These are phyloP conservation scores for Lepilemur ruficaudatus DNA, from an alignment of 2,797 vertebrate genomes.

Conservation along the genomic window DNA sequence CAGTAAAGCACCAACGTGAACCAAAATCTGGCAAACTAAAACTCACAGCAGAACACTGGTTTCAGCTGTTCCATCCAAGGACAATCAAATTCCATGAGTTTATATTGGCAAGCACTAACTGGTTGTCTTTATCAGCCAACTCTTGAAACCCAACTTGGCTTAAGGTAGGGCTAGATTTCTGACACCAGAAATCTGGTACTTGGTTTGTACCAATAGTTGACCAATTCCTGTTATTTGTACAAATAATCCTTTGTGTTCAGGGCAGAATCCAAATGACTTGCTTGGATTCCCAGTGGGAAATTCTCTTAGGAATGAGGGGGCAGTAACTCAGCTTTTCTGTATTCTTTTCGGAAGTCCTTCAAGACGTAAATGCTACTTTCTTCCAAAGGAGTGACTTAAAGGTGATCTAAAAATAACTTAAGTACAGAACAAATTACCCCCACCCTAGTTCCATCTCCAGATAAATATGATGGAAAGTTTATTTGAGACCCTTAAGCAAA, in stretches of 20 bases:
- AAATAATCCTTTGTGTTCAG: slow-evolving; percentile 7
- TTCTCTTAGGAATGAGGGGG: neutral
- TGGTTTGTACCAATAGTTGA: slow-evolving; percentile 41
- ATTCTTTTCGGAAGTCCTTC: slow-evolving; percentile 40
- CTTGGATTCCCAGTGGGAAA: neutral
- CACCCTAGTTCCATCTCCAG: neutral
- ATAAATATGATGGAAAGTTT: slow-evolving; percentile 21
- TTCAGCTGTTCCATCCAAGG: neutral
- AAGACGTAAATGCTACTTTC: slow-evolving; percentile 10
- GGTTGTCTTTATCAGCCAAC: slow-evolving; percentile 29
- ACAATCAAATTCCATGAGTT: neutral
- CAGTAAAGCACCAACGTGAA: neutral
- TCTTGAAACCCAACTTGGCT: neutral
- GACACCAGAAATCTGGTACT: neutral
- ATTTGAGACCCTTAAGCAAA: slow-evolving; percentile 39
- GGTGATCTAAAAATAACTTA: slow-evolving; percentile 47
- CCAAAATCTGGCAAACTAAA: slow-evolving; percentile 23
- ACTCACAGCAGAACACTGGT: neutral
- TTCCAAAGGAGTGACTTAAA: slow-evolving; percentile 26
- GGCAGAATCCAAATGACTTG: slow-evolving; percentile 4
- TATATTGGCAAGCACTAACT: neutral
- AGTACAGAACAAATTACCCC: neutral
- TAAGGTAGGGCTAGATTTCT: neutral
- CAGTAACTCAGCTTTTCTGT: slow-evolving; percentile 7
- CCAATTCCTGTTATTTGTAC: slow-evolving; percentile 22